Evolutionary conservation across 2,888 invertebrate species (phyloP).

Genomic region (Heliconius sara): DNA sequence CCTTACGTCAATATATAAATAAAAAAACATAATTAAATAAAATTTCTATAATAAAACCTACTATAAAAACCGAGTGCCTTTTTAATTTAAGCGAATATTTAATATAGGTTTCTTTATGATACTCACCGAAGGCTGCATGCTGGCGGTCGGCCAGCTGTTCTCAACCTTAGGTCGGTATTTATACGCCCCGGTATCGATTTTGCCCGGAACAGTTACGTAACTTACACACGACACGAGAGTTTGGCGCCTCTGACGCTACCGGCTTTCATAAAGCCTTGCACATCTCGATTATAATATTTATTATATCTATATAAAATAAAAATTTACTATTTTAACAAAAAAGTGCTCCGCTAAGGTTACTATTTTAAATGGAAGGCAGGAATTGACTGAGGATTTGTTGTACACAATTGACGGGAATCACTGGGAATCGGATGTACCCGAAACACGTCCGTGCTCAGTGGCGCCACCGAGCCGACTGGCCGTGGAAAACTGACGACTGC

Average conservation of each 20-base stretch:
- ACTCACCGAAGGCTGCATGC: conserved; percentile 79
- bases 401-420: conserved; percentile 61
- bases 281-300: conserved; percentile 50
- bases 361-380: conserved; percentile 49
- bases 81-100: conserved; percentile 4
- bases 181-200: conserved; percentile 81
- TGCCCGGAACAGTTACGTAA: conserved; percentile 80
- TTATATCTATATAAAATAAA: conserved; percentile 6
- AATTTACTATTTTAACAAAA: conserved; percentile 19
- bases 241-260: conserved; percentile 63
- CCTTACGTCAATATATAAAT: background rate
- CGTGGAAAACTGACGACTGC: conserved; percentile 67
- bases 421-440: conserved; percentile 49
- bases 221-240: conserved; percentile 67
- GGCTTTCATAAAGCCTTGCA: conserved; percentile 64
- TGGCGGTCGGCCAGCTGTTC: conserved; percentile 79
- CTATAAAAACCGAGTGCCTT: background rate
- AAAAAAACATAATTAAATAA: background rate
- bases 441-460: conserved; percentile 67
- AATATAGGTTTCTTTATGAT: conserved; percentile 24
- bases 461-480: conserved; percentile 74
- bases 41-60: background rate
- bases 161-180: conserved; percentile 75
- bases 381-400: conserved; percentile 57
- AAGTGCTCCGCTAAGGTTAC: conserved; percentile 26